phyloP scores from a whole-genome alignment of 1,140 invertebrate genomes.

The Aphidius ervi region DNA sequence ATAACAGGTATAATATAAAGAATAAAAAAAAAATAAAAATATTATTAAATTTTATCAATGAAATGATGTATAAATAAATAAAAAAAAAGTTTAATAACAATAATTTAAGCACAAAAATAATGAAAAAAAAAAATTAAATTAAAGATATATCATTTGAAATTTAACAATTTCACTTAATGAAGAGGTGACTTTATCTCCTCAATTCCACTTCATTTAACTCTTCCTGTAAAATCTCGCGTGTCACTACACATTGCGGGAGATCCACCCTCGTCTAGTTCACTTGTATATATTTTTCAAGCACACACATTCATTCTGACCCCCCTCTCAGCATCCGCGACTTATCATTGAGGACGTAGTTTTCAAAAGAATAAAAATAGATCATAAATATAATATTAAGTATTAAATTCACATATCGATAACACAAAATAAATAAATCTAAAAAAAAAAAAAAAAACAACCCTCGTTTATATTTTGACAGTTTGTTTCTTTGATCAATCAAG shows the following conservation, averaged over 20 bases:
- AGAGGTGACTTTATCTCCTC: constrained; percentile 27
- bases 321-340: constrained; percentile 9
- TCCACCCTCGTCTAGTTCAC: constrained; percentile 17
- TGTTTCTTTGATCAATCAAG: not conserved
- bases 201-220: constrained; percentile 31
- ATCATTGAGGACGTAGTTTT: not conserved
- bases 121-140: constrained; percentile 1
- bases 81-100: not conserved
- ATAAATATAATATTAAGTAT: not conserved
- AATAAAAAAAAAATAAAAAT: no score
- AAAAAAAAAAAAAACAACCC: not conserved
- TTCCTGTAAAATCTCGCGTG: constrained; percentile 28
- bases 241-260: constrained; percentile 24
- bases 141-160: constrained; percentile 11
- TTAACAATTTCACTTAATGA: constrained; percentile 14
- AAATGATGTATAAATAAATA: no score
- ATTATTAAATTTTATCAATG: no score
- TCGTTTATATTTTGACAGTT: not conserved
- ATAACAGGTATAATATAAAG: no score
- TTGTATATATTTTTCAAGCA: not conserved
- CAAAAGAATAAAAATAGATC: constrained; percentile 3
- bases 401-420: not conserved
- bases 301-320: constrained; percentile 9
- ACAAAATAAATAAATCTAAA: not conserved
- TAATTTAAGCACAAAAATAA: not conserved